Percentiles rank a stretch among this genome's conserved stretches.
Conservation (phyloP, 2,797 vertebrate species). For the Leucoraja ocellata region DNA sequence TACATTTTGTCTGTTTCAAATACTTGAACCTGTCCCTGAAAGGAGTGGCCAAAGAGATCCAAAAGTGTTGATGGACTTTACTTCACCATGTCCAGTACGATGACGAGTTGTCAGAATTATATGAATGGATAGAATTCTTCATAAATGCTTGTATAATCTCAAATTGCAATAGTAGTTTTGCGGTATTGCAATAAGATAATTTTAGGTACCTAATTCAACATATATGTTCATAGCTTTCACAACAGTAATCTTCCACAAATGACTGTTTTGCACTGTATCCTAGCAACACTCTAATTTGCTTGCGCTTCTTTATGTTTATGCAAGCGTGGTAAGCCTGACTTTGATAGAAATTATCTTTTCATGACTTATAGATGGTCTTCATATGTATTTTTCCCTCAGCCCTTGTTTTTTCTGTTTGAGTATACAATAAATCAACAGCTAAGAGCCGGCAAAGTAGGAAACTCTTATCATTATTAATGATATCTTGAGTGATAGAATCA, state of each 20-base stretch:
- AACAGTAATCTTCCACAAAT: neutral
- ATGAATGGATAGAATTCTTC: neutral
- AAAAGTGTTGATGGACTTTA: too few species aligned
- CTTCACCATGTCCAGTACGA: too few species aligned
- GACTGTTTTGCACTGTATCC: neutral
- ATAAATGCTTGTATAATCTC: neutral
- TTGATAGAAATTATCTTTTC: neutral
- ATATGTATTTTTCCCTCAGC: neutral
- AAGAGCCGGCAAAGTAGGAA: neutral
- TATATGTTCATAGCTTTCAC: neutral
- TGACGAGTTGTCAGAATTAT: neutral
- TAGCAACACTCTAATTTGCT: constrained; percentile 5
- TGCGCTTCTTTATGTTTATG: neutral
- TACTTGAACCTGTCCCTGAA: too few species aligned
- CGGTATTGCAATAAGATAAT: neutral
- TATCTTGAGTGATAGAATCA: neutral
- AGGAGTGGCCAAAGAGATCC: too few species aligned
- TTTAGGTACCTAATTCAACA: neutral
- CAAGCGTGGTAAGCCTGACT: neutral
- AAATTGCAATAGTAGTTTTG: neutral
- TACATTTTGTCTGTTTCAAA: too few species aligned
- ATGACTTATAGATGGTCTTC: neutral
- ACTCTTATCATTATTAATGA: neutral
- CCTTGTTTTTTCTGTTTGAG: neutral
- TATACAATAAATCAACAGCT: neutral